A percentile compares a stretch with the other conserved stretches of the same genome.
These are phyloP conservation scores for Prinia subflava DNA, from an alignment of 2,113 vertebrate genomes.

Conservation along the genomic window DNA sequence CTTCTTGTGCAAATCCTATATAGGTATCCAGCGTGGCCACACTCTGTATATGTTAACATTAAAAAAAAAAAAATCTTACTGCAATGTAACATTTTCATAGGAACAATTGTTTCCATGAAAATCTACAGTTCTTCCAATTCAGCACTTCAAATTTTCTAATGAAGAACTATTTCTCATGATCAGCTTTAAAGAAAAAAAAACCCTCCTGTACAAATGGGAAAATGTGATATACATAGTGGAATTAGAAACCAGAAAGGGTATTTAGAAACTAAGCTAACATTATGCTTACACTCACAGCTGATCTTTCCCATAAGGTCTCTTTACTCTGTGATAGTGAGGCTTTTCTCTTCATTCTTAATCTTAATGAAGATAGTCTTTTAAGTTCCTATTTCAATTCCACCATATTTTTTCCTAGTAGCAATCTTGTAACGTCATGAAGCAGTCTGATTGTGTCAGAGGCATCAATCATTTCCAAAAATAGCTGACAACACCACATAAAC, in stretches of 20 bases:
- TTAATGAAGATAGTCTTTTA: not conserved
- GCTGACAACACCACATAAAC: not conserved
- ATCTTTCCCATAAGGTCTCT: not conserved
- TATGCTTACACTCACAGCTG: not conserved
- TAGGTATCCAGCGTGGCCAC: not conserved
- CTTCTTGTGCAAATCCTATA: not conserved
- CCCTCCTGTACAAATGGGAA: not conserved
- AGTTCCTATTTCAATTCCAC: not conserved
- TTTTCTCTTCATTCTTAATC: not conserved
- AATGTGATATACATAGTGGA: fast-evolving
- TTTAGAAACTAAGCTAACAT: not conserved
- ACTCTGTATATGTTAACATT: not conserved
- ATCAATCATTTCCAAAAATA: not conserved
- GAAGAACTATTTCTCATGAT: not conserved
- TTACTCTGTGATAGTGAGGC: not conserved
- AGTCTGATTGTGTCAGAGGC: fast-evolving
- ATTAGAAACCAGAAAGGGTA: not conserved
- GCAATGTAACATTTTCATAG: not conserved
- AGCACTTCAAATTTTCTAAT: not conserved
- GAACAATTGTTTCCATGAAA: not conserved
- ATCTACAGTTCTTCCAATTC: not conserved
- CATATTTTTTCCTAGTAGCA: not conserved
- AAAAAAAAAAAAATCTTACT: not conserved
- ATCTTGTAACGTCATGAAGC: not conserved
- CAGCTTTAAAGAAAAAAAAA: not conserved